Base-by-base conservation (phyloP, 2,797 vertebrate species). In the Danio jaintianensis region DNA sequence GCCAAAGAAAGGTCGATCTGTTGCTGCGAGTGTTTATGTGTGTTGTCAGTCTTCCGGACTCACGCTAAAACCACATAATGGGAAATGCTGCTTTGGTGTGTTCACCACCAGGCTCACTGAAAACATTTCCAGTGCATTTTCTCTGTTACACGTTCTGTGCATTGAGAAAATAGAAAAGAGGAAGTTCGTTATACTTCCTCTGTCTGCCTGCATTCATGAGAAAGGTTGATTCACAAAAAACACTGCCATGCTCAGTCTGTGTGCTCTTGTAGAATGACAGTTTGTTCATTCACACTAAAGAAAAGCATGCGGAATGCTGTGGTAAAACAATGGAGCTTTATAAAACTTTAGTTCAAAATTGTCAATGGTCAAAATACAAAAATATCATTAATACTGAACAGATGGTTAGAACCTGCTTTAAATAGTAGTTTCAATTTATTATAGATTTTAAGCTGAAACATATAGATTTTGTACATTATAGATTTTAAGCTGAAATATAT, bases 171-270 rank as follows among this genome's bases (percentile, higher is more conserved):
- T 53, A 76, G 42, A 84, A 29, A 84, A 82, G 70, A 56, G 64
- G 78, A 83, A 81, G 66, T 52, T n/a, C 22, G 45, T 22, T 29
- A 75, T 78, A 20, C 78, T 86, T 86, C 83, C 85, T 86, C 75
- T 77, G 78, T 79, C 67, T 84, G 81, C 58, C 62, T 55, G 4
- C 47, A 79, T 71, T 62, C 47, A 79, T 63, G 58, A 53, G 9
- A 50, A 40, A 9, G 45, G 29, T 61, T 70, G 29, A 63, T 71
- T 63, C 45, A 50, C 56, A 4, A 50, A 75, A n/a, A 0, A 15
- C 20, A 52, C 67, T 62, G 56, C 16, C 43, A 38, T 38, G 16
- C 48, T 73, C 53, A 36, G 42, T 20, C n/a, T 56, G 38, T 69
- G 16, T 68, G 13, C 66, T n/a, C 29, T 69, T 11, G 4, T 13